phyloP scores from a whole-genome alignment of 1,140 invertebrate species.

The Ylistrum balloti region DNA sequence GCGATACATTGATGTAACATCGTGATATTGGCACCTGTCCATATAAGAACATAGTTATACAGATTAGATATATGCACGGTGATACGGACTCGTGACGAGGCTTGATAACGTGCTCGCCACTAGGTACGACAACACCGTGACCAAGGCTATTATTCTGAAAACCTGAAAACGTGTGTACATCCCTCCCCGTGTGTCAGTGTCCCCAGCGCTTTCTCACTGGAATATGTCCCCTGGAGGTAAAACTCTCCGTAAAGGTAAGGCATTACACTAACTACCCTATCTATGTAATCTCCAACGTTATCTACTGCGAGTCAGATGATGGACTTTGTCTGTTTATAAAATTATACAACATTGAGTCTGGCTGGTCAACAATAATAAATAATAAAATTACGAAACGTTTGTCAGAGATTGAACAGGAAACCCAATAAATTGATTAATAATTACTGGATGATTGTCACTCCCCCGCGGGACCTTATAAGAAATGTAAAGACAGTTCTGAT shows the following conservation, averaged over 20 bases:
- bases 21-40: slow-evolving; percentile 1
- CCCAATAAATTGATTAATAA: too few species aligned
- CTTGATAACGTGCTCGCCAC: background rate
- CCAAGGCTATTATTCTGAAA: background rate
- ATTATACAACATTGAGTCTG: background rate
- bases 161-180: background rate
- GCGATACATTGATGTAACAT: background rate
- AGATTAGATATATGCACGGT: slow-evolving; percentile 2
- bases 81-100: background rate
- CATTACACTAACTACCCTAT: background rate
- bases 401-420: background rate
- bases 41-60: background rate
- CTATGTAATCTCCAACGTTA: background rate
- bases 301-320: background rate
- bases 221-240: background rate
- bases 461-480: too few species aligned
- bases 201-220: background rate
- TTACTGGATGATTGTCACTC: too few species aligned
- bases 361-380: background rate
- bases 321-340: slow-evolving; percentile 8
- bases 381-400: too few species aligned
- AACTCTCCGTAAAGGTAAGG: background rate
- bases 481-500: too few species aligned
- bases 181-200: background rate
- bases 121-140: background rate